Evolutionary conservation across 1,140 invertebrate genomes (phyloP).

Genomic region (Drosophila malerkotliana): DNA sequence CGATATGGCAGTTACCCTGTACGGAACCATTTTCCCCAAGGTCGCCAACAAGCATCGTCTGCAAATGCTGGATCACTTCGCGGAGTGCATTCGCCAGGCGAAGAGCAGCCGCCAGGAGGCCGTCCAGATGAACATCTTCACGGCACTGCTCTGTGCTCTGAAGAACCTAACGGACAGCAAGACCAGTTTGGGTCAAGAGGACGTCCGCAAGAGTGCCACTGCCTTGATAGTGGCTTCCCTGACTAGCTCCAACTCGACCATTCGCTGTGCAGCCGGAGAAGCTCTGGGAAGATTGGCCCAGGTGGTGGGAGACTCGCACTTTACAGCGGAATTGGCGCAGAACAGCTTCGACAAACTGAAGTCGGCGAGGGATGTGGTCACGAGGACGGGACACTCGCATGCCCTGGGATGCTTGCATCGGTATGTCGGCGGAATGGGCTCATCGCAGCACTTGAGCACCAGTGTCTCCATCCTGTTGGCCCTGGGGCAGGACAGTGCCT

Average conservation of each 20-base stretch:
- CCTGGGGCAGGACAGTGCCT: slow-evolving; percentile 93
- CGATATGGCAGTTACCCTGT: slow-evolving; percentile 95
- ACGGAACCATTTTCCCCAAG: slow-evolving; percentile 96
- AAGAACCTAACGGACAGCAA: slow-evolving; percentile 95
- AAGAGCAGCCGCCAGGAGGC: slow-evolving; percentile 96
- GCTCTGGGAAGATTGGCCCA: slow-evolving; percentile 95
- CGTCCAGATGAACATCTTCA: slow-evolving; percentile 98
- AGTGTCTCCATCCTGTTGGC: slow-evolving; percentile 97
- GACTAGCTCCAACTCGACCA: slow-evolving; percentile 92
- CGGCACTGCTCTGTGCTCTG: slow-evolving; percentile 94
- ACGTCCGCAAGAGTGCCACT: slow-evolving; percentile 94
- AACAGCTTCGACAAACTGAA: slow-evolving; percentile 95
- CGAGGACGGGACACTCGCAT: slow-evolving; percentile 95
- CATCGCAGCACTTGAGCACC: slow-evolving; percentile 95
- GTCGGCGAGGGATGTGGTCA: slow-evolving; percentile 93
- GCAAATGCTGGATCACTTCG: slow-evolving; percentile 98
- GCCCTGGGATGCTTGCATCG: slow-evolving; percentile 96
- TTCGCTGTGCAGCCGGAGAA: slow-evolving; percentile 95
- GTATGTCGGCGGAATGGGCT: slow-evolving; percentile 95
- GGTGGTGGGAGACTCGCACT: slow-evolving; percentile 92
- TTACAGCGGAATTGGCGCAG: slow-evolving; percentile 95
- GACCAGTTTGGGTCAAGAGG: slow-evolving; percentile 93
- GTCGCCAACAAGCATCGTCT: slow-evolving; percentile 97
- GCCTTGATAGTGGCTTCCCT: slow-evolving; percentile 92
- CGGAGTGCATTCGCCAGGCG: slow-evolving; percentile 96